phyloP scores from a whole-genome alignment of 2,797 vertebrate genomes.

The Hippocampus kuda region DNA sequence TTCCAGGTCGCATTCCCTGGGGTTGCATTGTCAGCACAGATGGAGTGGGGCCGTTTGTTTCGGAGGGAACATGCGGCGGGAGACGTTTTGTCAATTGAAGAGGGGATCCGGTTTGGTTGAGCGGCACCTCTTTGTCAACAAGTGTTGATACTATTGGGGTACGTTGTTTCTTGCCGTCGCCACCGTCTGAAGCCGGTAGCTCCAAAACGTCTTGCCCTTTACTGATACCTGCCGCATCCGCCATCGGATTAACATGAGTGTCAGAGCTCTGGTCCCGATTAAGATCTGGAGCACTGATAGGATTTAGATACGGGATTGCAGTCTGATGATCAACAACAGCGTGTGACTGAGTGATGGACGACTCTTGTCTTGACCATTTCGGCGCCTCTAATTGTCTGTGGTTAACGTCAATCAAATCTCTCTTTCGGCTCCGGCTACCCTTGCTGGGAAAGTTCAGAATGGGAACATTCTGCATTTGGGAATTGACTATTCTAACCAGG shows the following conservation, averaged over 20 bases:
- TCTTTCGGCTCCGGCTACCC: constrained; percentile 68
- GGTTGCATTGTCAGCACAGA: constrained; percentile 55
- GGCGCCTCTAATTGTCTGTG: constrained; percentile 57
- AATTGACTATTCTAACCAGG: constrained; percentile 67
- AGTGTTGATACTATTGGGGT: constrained; percentile 49
- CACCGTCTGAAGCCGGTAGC: constrained; percentile 25
- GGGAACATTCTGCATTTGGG: constrained; percentile 62
- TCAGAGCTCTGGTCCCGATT: constrained; percentile 37
- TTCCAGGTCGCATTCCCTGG: constrained; percentile 41
- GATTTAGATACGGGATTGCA: constrained; percentile 51
- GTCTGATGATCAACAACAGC: constrained; percentile 59
- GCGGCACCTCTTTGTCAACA: constrained; percentile 40
- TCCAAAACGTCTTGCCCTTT: constrained; percentile 43
- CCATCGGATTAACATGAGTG: constrained; percentile 38
- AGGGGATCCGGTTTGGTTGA: constrained; percentile 50
- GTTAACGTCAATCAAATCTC: constrained; percentile 71
- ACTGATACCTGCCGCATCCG: constrained; percentile 28
- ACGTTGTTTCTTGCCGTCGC: constrained; percentile 51
- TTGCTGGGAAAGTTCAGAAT: constrained; percentile 55
- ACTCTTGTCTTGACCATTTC: constrained; percentile 57
- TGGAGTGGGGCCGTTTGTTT: constrained; percentile 47
- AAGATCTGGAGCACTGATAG: constrained; percentile 44
- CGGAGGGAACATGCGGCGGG: constrained; percentile 32
- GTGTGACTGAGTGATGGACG: constrained; percentile 51
- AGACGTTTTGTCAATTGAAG: constrained; percentile 51